Percentiles rank a stretch among this genome's conserved stretches.
Evolutionary conservation across 30 jellyfish, hydroid and myxozoan species (phyloP).

Genomic region (Chrysaora quinquecirrha): DNA sequence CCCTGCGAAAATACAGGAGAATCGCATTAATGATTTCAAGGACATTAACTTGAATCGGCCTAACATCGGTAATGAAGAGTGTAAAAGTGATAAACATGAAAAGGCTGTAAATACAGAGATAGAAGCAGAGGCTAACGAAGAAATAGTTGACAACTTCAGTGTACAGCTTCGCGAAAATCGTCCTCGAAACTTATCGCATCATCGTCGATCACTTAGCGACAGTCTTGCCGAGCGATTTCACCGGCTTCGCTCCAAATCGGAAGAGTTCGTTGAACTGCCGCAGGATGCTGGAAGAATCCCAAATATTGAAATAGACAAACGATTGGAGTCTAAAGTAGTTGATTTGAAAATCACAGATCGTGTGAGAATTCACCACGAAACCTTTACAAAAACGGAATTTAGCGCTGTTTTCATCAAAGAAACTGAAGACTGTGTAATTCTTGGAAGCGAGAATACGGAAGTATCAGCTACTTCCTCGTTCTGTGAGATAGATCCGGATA

Average conservation of each 20-base stretch:
- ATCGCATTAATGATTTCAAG: neutral
- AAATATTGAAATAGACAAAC: too few relatives aligned
- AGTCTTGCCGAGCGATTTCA: slow-evolving; percentile 55
- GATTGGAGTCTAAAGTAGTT: neutral
- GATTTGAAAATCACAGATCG: neutral
- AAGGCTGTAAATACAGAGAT: neutral
- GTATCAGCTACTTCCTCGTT: neutral
- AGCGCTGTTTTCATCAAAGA: slow-evolving; percentile 43
- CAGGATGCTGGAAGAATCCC: neutral
- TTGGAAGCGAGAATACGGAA: slow-evolving; percentile 24
- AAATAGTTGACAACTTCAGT: neutral
- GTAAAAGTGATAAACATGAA: neutral
- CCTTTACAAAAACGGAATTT: neutral
- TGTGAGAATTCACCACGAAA: neutral
- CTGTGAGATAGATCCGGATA: neutral
- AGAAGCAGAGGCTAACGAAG: neutral
- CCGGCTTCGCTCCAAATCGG: slow-evolving; percentile 36
- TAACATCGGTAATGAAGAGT: neutral
- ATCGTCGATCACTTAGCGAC: slow-evolving; percentile 61
- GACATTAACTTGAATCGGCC: neutral
- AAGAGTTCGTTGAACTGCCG: slow-evolving; percentile 12
- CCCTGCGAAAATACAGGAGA: neutral
- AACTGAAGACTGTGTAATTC: slow-evolving; percentile 46
- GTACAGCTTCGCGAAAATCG: slow-evolving; percentile 13
- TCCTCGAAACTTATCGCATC: neutral